A percentile compares a stretch with the other conserved stretches of the same genome.
Conservation (phyloP, 1,140 invertebrate species). For the Doryteuthis pealeii region DNA sequence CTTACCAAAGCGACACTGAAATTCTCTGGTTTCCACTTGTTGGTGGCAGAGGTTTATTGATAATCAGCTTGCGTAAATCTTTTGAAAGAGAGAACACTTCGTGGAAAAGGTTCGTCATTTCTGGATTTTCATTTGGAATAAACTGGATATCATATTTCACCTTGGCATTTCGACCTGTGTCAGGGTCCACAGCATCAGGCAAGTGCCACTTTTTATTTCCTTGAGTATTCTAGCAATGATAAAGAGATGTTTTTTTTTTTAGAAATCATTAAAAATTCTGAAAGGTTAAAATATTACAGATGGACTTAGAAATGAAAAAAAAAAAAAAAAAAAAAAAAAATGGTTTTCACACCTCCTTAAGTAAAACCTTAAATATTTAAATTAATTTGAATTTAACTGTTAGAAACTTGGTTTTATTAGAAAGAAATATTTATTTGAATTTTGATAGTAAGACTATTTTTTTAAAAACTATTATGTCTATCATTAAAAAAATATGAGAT, state of each 20-base stretch:
- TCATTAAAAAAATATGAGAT: too few species aligned
- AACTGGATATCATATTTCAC: background rate
- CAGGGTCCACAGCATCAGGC: background rate
- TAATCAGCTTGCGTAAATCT: background rate
- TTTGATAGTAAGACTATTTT: too few species aligned
- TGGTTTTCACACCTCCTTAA: too few species aligned
- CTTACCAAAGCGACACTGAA: constrained; percentile 7
- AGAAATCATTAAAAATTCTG: background rate
- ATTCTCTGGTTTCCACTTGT: background rate
- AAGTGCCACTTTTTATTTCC: background rate
- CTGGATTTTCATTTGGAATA: background rate
- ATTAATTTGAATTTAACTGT: too few species aligned
- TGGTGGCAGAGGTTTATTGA: background rate
- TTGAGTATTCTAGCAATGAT: background rate
- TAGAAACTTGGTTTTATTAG: too few species aligned
- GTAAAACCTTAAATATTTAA: too few species aligned
- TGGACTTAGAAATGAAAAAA: too few species aligned
- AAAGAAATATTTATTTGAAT: too few species aligned
- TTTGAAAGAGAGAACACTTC: background rate
- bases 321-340: too few species aligned
- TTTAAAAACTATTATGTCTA: too few species aligned
- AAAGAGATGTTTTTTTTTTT: background rate
- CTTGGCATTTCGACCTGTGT: background rate
- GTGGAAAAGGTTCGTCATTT: background rate
- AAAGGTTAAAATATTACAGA: too few species aligned